Evolutionary conservation across 2,888 invertebrate genomes (phyloP).

Genomic region (Parelbella ahira): DNA sequence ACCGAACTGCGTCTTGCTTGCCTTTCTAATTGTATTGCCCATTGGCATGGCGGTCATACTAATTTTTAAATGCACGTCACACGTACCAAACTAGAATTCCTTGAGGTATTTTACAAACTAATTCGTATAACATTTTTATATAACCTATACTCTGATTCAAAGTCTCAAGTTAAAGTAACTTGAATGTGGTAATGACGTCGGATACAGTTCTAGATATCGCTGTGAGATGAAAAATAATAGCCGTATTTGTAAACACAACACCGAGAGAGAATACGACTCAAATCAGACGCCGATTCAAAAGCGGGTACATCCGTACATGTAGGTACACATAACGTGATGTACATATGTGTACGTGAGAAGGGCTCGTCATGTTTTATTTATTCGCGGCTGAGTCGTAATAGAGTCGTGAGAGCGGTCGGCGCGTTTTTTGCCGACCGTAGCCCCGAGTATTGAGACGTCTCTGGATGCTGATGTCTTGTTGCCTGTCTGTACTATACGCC

Average conservation of each 20-base stretch:
- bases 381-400: slow-evolving; percentile 75
- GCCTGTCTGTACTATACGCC: slow-evolving; percentile 67
- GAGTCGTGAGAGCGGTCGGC: slow-evolving; percentile 76
- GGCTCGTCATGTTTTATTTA: slow-evolving; percentile 80
- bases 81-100: slow-evolving; percentile 23
- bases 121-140: not conserved
- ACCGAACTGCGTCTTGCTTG: slow-evolving; percentile 29
- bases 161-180: no score
- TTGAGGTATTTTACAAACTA: not conserved
- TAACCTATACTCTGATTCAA: no score
- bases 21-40: slow-evolving; percentile 34
- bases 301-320: slow-evolving; percentile 66
- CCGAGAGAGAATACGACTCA: slow-evolving; percentile 43
- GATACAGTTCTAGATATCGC: slow-evolving; percentile 2
- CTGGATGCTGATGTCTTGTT: slow-evolving; percentile 76
- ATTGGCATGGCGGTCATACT: slow-evolving; percentile 32
- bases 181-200: not conserved
- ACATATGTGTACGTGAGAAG: slow-evolving; percentile 68
- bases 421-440: slow-evolving; percentile 72
- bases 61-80: slow-evolving; percentile 32
- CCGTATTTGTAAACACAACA: slow-evolving; percentile 20
- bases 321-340: slow-evolving; percentile 40
- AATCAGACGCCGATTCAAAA: slow-evolving; percentile 68
- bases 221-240: slow-evolving; percentile 18
- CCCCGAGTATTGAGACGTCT: slow-evolving; percentile 75